These are phyloP conservation scores for Myotis daubentonii DNA, from an alignment of 2,797 vertebrate genomes.

Conservation along the genomic window DNA sequence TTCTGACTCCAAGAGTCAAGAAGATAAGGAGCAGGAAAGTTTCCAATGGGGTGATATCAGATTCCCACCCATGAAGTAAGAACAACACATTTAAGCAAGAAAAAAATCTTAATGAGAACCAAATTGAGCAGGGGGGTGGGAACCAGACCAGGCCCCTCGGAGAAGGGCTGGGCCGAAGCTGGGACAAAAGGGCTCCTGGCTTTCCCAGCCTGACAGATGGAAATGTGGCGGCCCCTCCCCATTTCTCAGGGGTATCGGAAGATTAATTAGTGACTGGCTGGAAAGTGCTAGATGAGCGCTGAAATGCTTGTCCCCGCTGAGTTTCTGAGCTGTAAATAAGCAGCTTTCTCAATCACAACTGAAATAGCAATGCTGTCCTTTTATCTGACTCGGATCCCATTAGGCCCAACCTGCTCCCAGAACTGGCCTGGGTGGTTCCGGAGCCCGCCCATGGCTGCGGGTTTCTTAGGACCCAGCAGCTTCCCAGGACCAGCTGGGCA, in stretches of 20 bases:
- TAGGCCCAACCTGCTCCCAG: neutral
- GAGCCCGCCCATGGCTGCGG: neutral
- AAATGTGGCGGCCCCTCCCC: constrained; percentile 46
- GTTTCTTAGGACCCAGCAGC: neutral
- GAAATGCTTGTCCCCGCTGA: constrained; percentile 40
- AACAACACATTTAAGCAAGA: neutral
- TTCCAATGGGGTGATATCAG: neutral
- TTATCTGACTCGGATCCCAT: neutral
- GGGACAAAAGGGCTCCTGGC: constrained; percentile 56
- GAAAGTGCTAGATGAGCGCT: constrained; percentile 38
- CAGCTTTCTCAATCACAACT: constrained; percentile 34
- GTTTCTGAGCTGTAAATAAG: constrained; percentile 72
- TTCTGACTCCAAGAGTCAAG: neutral
- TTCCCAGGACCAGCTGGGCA: neutral
- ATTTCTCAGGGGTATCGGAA: constrained; percentile 64
- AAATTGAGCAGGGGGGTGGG: constrained; percentile 32
- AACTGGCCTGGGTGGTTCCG: neutral
- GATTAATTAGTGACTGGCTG: constrained; percentile 73
- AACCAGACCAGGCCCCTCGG: neutral
- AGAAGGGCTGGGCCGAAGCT: constrained; percentile 25
- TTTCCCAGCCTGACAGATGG: constrained; percentile 64
- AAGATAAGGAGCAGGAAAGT: neutral
- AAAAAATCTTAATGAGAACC: constrained; percentile 57
- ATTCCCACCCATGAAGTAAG: neutral
- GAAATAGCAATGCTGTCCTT: constrained; percentile 21